These are phyloP conservation scores for Dromius quadrimaculatus DNA, from an alignment of 2,888 invertebrate genomes.

Conservation along the genomic window DNA sequence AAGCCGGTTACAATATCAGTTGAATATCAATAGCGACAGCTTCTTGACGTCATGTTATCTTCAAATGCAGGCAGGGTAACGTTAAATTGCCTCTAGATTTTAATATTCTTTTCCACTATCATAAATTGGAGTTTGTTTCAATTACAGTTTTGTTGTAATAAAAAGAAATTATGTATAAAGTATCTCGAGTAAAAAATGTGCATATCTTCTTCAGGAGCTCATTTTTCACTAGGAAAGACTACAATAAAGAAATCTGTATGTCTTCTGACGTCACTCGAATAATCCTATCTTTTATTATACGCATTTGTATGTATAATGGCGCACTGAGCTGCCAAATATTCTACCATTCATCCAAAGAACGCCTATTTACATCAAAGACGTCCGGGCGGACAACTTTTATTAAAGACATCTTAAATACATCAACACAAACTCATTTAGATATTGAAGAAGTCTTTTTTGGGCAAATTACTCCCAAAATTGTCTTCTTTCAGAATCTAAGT, in stretches of 20 bases:
- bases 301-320: constrained; percentile 13
- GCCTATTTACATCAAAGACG: constrained; percentile 11
- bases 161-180: too few species aligned
- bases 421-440: constrained; percentile 23
- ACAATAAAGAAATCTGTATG: constrained; percentile 6
- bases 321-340: constrained; percentile 13
- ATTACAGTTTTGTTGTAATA: too few species aligned
- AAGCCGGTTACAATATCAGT: too few species aligned
- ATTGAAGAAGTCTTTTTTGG: constrained; percentile 14
- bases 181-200: too few species aligned
- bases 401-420: not conserved
- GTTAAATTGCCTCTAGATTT: too few species aligned
- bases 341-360: not conserved
- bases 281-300: constrained; percentile 12
- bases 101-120: too few species aligned
- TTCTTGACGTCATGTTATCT: too few species aligned
- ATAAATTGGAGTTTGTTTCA: too few species aligned
- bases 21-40: too few species aligned
- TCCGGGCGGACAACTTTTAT: constrained; percentile 8
- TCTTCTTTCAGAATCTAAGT: constrained; percentile 22
- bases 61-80: too few species aligned
- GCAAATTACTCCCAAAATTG: constrained; percentile 1
- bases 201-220: too few species aligned
- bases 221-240: too few species aligned
- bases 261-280: not conserved